These are phyloP conservation scores for Mesorhabditis sp. DNA, from an alignment of 2,888 invertebrate genomes.

Conservation along the genomic window DNA sequence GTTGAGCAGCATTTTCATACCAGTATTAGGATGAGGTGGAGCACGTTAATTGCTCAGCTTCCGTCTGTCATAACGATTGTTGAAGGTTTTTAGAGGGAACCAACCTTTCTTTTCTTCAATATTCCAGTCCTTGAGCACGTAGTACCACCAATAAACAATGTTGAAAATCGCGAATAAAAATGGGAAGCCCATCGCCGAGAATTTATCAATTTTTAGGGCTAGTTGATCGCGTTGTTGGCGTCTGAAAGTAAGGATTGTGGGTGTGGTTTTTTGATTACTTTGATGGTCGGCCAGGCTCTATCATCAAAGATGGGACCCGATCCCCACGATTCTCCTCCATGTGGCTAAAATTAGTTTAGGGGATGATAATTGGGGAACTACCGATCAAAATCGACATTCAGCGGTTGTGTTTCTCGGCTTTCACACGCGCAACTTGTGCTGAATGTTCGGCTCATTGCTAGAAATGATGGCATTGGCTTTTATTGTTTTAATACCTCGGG, in stretches of 20 bases:
- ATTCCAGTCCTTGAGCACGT: constrained; percentile 38
- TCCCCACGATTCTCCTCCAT: background rate
- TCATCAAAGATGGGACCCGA: background rate
- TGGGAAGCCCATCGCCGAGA: constrained; percentile 51
- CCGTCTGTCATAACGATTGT: background rate
- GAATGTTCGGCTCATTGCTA: constrained; percentile 5
- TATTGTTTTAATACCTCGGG: constrained; percentile 9
- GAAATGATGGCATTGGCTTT: background rate
- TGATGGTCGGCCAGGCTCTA: background rate
- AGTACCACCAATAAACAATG: constrained; percentile 60
- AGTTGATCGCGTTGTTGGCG: constrained; percentile 41
- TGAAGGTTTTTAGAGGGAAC: background rate
- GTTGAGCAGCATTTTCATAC: background rate
- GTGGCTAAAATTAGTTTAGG: background rate
- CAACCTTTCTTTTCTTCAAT: constrained; percentile 4
- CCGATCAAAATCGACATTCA: background rate
- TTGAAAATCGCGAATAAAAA: constrained; percentile 59
- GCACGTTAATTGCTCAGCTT: too few relatives aligned
- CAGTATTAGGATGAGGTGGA: background rate
- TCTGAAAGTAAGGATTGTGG: constrained; percentile 18
- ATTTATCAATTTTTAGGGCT: constrained; percentile 51
- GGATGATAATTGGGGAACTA: background rate
- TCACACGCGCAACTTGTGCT: background rate
- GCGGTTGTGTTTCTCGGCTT: constrained; percentile 3
- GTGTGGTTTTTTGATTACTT: background rate